Base-by-base conservation (phyloP, 2,888 invertebrate species). In the Antitype chi region DNA sequence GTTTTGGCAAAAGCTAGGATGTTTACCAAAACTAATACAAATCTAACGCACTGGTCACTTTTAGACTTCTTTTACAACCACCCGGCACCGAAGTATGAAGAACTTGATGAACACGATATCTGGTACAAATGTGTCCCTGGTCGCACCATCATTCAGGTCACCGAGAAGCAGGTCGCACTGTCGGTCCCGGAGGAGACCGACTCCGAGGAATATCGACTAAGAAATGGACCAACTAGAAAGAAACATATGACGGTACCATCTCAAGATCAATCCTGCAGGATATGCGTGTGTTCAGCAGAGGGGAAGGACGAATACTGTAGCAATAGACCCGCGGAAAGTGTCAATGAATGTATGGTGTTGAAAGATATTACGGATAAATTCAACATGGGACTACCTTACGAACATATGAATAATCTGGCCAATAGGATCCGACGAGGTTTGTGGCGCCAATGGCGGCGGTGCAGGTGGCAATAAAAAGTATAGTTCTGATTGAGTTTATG, bases 311-410 rank as follows among this genome's bases (percentile, higher is more conserved):
- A 95, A 59, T 91, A 93, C 62, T 96, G 96, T 70, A 91, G 88
- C 1, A 91, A 89, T 7, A 91, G 96, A 87, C 94, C 95, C 5
- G 94, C 95, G 0, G 90, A 84, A 55, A 95, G 93, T 67, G 87
- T 95, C 0, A 96, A 96, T 69, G 96, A 96, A 81, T 96, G 96
- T 70, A 78, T 96, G 5, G 81, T 91, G 68, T 86, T 95, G 85
- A 86, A 87, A 0, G 70, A 64, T 0, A 17, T 93, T 2, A 89
- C 80, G 60, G 85, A 91, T 0, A 73, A 88, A 2, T 90, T 90
- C 3, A 57, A 90, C 0, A 87, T 59, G 6, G 90, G 90, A 53
- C 15, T 88, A 3, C 94, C 94, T 0, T 95, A 78, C 60, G 91
- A 93, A 0, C 94, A 94, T 70, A 88, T 91, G 15, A 92, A 87